Base-by-base conservation (phyloP, 2,888 invertebrate genomes). In the Erebia ligea region DNA sequence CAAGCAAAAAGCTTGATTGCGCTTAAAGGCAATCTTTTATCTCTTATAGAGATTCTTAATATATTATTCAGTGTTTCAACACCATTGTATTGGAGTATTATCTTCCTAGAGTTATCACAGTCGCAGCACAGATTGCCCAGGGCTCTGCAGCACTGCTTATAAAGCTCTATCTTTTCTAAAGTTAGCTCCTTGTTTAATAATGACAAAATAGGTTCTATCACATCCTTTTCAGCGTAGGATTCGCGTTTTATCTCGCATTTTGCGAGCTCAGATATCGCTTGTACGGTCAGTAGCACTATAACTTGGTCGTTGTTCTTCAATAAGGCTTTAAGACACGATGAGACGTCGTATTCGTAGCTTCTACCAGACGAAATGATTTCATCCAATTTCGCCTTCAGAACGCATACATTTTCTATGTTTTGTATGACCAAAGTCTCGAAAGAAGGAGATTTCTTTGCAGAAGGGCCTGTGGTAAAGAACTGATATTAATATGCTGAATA, bases 91-190 rank as follows among this genome's bases (percentile, higher is more conserved):
- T 87, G 82, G 1, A 89, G 79, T 52, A 96, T 92, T 67, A 94
- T 84, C 72, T 93, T 93, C 75, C 95, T 92, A 19, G 95, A 95
- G 79, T 94, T 92, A 91, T 97, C 96, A 90, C 98, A 97, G 83
- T 98, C 96, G 85, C 96, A 98, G 85, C 97, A 98, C 82, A 98
- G 95, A 87, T 98, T 98, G 52, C 98, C 98, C 25, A 98, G 91
- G 3, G 97, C 97, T 80, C 98, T 94, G 78, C 97, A 97, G 56
- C 96, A 95, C 83, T 98, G 97, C 76, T 96, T 96, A 10, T 95
- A 89, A 67, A 95, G 84, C 75, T 95, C 94, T 73, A 94, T 82
- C 72, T 88, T 89, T 13, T 94, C 89, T 19, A 79, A 56, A 52
- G 81, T 82, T 5, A 83, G 73, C 54, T 90, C 88, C 76, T 80